These are phyloP conservation scores for Petrosia ficiformis DNA, from an alignment of 37 sponge, comb jelly and placozoan species.

Conservation along the genomic window DNA sequence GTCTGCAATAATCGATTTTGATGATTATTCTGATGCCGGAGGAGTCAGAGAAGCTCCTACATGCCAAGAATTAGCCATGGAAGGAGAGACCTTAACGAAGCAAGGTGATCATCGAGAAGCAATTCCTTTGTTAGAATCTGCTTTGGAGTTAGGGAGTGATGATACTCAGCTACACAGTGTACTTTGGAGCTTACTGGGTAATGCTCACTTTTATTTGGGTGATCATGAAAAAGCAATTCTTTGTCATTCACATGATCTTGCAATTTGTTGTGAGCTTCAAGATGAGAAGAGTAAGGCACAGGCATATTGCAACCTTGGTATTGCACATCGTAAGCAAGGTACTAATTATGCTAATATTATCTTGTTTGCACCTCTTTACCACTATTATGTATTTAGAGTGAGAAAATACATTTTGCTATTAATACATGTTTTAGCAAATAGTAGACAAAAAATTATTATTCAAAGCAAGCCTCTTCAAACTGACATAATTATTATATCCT, in stretches of 20 bases:
- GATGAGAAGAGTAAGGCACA: constrained; percentile 78
- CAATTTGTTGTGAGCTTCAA: constrained; percentile 59
- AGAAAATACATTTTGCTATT: no score
- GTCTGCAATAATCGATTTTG: constrained; percentile 28
- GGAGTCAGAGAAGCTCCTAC: constrained; percentile 60
- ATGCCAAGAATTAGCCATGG: constrained; percentile 74
- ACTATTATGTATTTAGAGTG: no score
- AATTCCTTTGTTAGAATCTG: constrained; percentile 77
- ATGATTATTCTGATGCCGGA: constrained; percentile 20
- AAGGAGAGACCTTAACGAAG: constrained; percentile 76
- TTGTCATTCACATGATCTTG: constrained; percentile 83
- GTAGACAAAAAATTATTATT: constrained; percentile 22
- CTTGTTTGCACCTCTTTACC: no score
- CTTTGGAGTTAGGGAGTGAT: constrained; percentile 64
- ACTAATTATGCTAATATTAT: no score
- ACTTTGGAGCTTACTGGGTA: constrained; percentile 87
- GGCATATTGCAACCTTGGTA: constrained; percentile 86
- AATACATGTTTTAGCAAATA: constrained; percentile 72
- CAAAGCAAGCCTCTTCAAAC: neutral
- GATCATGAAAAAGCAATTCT: constrained; percentile 64
- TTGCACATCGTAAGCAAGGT: constrained; percentile 61
- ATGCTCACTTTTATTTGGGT: constrained; percentile 71
- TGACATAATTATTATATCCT: neutral
- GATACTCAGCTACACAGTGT: constrained; percentile 76
- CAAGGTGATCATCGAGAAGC: constrained; percentile 72